Conservation (phyloP, 2,888 invertebrate genomes). For the Melieria picta region DNA sequence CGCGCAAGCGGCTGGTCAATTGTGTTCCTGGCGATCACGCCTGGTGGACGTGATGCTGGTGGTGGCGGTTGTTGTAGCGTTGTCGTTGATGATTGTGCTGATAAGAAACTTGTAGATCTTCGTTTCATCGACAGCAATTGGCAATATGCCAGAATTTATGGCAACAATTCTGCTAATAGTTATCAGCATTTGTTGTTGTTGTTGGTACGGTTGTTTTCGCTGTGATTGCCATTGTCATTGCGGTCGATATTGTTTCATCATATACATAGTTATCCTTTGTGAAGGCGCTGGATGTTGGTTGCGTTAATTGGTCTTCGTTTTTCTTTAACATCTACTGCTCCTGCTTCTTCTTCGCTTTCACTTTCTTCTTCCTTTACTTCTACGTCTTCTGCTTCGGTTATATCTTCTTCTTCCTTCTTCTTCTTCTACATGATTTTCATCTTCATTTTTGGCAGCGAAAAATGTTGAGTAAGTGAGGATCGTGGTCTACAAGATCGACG, state of each 20-base stretch:
- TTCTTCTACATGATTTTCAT: constrained; percentile 2
- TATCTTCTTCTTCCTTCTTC: constrained; percentile 15
- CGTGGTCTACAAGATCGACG: constrained; percentile 12
- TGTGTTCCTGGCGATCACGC: constrained; percentile 1
- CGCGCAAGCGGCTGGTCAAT: constrained; percentile 10
- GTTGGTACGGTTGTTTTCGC: constrained; percentile 21
- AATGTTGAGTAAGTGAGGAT: constrained; percentile 22
- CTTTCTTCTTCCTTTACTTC: background rate
- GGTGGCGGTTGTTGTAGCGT: background rate
- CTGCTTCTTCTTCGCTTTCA: constrained; percentile 13
- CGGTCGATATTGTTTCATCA: too few species aligned
- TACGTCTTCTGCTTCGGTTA: constrained; percentile 5
- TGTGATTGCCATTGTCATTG: constrained; percentile 10
- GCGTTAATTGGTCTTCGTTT: constrained; percentile 8
- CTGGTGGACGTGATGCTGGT: background rate
- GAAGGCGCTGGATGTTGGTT: constrained; percentile 15
- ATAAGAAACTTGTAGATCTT: constrained; percentile 23
- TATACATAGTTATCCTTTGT: constrained; percentile 23
- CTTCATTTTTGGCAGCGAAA: constrained; percentile 34
- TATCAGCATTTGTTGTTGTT: constrained; percentile 16
- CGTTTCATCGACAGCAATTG: constrained; percentile 2
- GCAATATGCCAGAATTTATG: background rate
- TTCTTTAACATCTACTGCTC: background rate
- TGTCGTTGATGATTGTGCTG: constrained; percentile 6
- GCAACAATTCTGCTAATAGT: constrained; percentile 7